Percentiles rank a stretch among this genome's conserved stretches.
Conservation (phyloP, 2,797 vertebrate genomes). For the Typhlichthys eigenmanni region DNA sequence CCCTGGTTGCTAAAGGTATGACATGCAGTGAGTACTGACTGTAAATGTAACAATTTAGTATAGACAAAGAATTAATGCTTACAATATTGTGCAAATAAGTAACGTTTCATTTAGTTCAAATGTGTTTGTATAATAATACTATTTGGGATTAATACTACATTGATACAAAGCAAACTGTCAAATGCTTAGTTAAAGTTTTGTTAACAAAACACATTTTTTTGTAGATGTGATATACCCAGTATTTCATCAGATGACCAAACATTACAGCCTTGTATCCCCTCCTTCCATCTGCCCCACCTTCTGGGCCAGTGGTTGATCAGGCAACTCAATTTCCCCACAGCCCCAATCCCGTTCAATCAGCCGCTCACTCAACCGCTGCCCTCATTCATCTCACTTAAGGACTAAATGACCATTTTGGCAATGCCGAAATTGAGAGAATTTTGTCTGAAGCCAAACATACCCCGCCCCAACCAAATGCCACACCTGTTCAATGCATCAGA, state of each 20-base stretch:
- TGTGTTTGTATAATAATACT: too few species aligned
- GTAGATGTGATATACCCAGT: too few species aligned
- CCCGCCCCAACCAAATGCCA: slow-evolving; percentile 3
- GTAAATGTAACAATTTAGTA: neutral
- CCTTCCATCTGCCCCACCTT: slow-evolving; percentile 36
- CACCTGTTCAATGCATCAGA: slow-evolving; percentile 19
- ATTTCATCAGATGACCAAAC: slow-evolving; percentile 1
- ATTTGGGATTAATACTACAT: too few species aligned
- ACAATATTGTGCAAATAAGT: neutral
- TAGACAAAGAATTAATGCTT: slow-evolving; percentile 7
- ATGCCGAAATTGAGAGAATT: slow-evolving; percentile 76
- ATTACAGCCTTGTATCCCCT: slow-evolving; percentile 12
- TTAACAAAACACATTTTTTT: too few species aligned
- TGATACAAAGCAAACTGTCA: too few species aligned
- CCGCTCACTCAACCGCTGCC: slow-evolving; percentile 67
- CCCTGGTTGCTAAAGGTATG: slow-evolving; percentile 4
- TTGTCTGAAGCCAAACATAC: slow-evolving; percentile 39
- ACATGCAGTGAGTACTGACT: neutral
- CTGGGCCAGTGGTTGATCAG: slow-evolving; percentile 57
- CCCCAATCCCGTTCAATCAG: slow-evolving; percentile 65
- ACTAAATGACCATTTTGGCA: slow-evolving; percentile 74
- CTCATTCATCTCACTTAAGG: slow-evolving; percentile 82
- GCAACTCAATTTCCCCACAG: slow-evolving; percentile 73
- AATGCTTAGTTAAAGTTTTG: too few species aligned
- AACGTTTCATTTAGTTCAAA: neutral